Conservation (phyloP, 2,797 vertebrate genomes). For the Parambassis ranga region DNA sequence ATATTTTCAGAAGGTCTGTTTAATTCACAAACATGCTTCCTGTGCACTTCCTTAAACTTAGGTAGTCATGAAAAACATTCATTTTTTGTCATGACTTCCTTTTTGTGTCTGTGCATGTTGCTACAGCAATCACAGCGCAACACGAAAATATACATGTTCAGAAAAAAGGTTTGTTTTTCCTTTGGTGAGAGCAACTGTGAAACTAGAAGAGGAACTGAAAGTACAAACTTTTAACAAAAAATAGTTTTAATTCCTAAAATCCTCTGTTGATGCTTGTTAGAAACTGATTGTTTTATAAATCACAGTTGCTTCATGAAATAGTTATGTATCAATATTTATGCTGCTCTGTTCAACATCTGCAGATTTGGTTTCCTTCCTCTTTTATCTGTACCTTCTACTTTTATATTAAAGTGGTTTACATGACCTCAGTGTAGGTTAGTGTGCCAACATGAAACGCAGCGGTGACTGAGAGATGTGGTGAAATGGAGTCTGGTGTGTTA, state of each 20-base stretch:
- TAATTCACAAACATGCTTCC: too few relatives aligned
- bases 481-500: too few relatives aligned
- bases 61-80: too few relatives aligned
- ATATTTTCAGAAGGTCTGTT: too few relatives aligned
- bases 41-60: too few relatives aligned
- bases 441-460: not conserved
- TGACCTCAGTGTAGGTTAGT: slow-evolving; percentile 25
- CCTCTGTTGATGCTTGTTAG: too few relatives aligned
- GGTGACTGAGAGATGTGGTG: not conserved
- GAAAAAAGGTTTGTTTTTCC: too few relatives aligned
- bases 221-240: not conserved
- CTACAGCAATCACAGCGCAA: too few relatives aligned
- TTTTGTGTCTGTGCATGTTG: not conserved
- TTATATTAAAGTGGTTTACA: not conserved
- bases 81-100: too few relatives aligned
- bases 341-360: not conserved
- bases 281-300: too few relatives aligned
- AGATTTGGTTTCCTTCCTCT: not conserved
- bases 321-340: too few relatives aligned
- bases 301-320: not conserved
- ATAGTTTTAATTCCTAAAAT: slow-evolving; percentile 45
- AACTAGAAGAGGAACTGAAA: slow-evolving; percentile 59
- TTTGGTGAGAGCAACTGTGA: not conserved
- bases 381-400: not conserved
- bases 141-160: too few relatives aligned